Conservation (phyloP, 92 coral and sea anemone species). For the Montipora capitata region DNA sequence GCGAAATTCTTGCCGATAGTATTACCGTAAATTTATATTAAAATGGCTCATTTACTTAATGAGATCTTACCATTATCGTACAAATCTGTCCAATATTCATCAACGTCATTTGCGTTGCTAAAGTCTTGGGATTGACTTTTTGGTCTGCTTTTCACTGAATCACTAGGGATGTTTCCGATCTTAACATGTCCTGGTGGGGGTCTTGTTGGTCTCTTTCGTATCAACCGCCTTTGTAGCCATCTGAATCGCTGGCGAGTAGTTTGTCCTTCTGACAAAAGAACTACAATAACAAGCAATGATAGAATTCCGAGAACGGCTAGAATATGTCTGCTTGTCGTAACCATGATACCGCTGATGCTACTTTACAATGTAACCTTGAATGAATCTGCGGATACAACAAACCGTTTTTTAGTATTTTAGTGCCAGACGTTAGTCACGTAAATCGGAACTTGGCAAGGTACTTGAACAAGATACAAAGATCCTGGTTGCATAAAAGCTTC, state of each 20-base stretch:
- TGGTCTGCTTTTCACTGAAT: background rate
- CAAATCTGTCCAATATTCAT: slow-evolving; percentile 1
- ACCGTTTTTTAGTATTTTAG: too few species aligned
- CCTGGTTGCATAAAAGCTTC: too few species aligned
- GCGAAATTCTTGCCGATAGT: too few species aligned
- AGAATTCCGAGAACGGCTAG: slow-evolving; percentile 2
- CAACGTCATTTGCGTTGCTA: background rate
- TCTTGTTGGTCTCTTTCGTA: slow-evolving; percentile 16
- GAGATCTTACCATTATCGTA: slow-evolving; percentile 16
- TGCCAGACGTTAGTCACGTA: too few species aligned
- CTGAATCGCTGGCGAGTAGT: background rate
- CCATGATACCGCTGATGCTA: background rate
- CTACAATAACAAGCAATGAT: slow-evolving; percentile 2
- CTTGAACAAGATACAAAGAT: too few species aligned
- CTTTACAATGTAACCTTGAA: background rate
- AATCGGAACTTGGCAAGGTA: too few species aligned
- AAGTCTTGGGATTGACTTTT: background rate
- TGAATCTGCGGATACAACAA: background rate
- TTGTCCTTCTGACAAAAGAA: slow-evolving; percentile 11
- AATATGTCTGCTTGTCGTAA: slow-evolving; percentile 5
- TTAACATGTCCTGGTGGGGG: background rate
- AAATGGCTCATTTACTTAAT: background rate
- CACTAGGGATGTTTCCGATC: background rate
- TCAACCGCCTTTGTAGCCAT: slow-evolving; percentile 7
- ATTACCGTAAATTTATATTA: too few species aligned